Evolutionary conservation across 2,888 invertebrate species (phyloP), one percentile per base, ranked within the genome.

Genomic region (Neocrepidodera transversa): DNA sequence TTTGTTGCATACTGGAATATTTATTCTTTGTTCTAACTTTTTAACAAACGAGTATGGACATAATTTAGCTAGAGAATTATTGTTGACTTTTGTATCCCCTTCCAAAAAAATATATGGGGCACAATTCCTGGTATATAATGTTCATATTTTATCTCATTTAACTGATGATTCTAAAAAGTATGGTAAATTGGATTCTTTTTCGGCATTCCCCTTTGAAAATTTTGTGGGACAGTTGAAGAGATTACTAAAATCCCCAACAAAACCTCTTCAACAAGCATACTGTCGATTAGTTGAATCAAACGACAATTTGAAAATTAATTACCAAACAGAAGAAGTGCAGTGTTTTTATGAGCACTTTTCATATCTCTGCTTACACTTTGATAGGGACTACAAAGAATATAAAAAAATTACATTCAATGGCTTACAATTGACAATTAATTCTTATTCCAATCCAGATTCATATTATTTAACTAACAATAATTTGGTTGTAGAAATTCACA

Each of bases 191-290:
- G 64, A 67, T 54, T 38, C 43, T 23, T 56, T 64, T 43, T 62
- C 60, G 13, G 55, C 58, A 38, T 66, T 67, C 48, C 49, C 60
- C 6, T 67, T 66, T 53, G 64, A 67, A 53, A 66, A 61, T 45
- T 62, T 48, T 32, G 40, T 66, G 38, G 57, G 57, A 13, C 62
- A 64, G 14, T 43, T 64, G 36, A 63, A 64, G 16, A 56, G 20
- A 20, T 40, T 59, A 23, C n/a, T 60, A 11, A 55, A 57, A 43
- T 57, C 56, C 17, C 35, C 60, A 20, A 63, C 45, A 18, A 56
- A 56, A 13, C 59, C 63, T 23, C 45, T 65, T 10, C 57, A 60
- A 32, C 61, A 62, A 23, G 45, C 23, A 45, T 45, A 32, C 18
- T 7, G 23, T 23, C 3, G 23, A 23, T 5, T 23, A 23, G 3